These are phyloP conservation scores for Lacerta agilis DNA, from an alignment of 2,797 vertebrate genomes.

Conservation along the genomic window DNA sequence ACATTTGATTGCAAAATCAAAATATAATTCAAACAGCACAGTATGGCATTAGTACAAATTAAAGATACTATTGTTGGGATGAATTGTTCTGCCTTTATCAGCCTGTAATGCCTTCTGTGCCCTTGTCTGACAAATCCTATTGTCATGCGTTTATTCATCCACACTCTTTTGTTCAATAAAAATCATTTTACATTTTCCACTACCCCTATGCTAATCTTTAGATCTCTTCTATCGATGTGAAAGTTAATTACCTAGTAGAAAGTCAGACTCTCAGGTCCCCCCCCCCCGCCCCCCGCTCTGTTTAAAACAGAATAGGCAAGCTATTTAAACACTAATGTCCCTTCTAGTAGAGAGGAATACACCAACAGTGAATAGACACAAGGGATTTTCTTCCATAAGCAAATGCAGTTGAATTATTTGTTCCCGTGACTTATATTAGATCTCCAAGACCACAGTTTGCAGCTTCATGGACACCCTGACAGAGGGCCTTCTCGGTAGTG, in stretches of 20 bases:
- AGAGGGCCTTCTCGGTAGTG: no score
- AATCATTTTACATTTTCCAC: conserved; percentile 65
- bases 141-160: conserved; percentile 54
- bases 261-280: conserved; percentile 38
- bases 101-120: conserved; percentile 43
- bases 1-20: conserved; percentile 57
- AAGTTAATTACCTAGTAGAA: conserved; percentile 73
- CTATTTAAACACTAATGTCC: conserved; percentile 38
- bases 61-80: conserved; percentile 57
- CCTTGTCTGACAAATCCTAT: conserved; percentile 57
- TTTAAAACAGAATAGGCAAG: conserved; percentile 33
- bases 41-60: conserved; percentile 50
- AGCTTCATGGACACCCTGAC: background rate
- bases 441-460: background rate
- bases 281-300: conserved; percentile 23
- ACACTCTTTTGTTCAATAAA: conserved; percentile 65
- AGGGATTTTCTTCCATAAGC: background rate
- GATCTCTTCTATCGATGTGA: conserved; percentile 61
- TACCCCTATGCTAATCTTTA: conserved; percentile 48
- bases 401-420: background rate
- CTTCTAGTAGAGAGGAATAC: background rate
- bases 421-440: background rate
- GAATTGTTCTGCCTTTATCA: conserved; percentile 63
- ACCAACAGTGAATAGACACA: background rate
- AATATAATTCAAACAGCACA: conserved; percentile 57